Evolutionary conservation across 2,113 vertebrate species (phyloP), one percentile per base, ranked within the genome.

Genomic region (Mastomys coucha): DNA sequence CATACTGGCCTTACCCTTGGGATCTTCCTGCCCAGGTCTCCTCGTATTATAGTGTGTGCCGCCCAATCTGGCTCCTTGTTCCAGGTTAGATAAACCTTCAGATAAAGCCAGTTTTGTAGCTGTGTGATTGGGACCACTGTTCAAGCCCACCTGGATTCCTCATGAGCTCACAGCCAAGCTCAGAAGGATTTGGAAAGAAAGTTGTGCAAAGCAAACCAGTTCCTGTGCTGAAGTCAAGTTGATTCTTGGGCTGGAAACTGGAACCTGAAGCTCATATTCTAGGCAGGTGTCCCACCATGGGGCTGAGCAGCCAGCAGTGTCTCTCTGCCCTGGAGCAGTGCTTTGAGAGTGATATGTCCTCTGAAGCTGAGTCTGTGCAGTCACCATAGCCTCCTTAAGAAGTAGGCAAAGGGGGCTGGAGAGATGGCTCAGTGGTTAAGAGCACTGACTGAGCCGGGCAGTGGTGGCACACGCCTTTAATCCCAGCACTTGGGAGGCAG

Each of bases 31-130:
- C 69, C 51, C n/a, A 24, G n/a, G 31, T 70, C 49, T 73, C 69
- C 69, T 87, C 33, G 65, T 19, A 16, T 36, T n/a, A 14, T 6
- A 53, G 51, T 58, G 69, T 39, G 9, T 56, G 45, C 33, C 69
- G 58, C 51, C 69, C 75, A 39, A 24, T n/a, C 22, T 58, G 69
- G 36, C 36, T 89, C n/a, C 3, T 13, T 12, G 51, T 31, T 39
- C 42, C 31, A 51, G 65, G 7, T 69, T 65, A 28, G 63, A 9
- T 26, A 65, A 65, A 26, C 63, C 19, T 3, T 13, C 63, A 88
- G 90, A 96, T 96, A 95, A 98, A 96, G 63, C 53, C 24, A n/a
- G 77, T 70, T 90, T 92, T 95, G 73, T 77, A 73, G 76, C 93
- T 20, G 49, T 16, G 63, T 45, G 67, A 24, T 86, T 31, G 63